phyloP scores from a whole-genome alignment of 2,113 vertebrate species.

The Tichodroma muraria region DNA sequence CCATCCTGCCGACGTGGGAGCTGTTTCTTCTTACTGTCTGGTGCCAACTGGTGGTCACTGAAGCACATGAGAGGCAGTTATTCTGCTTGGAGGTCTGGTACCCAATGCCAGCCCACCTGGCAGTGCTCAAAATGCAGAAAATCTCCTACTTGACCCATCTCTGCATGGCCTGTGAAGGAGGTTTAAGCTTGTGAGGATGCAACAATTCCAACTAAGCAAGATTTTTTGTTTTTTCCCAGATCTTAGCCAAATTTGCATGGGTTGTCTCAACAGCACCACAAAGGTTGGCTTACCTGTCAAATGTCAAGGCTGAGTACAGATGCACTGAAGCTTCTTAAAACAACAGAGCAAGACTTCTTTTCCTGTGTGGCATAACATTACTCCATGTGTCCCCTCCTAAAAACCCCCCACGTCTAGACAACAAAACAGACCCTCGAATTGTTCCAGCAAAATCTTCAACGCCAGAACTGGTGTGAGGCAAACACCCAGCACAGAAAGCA shows the following conservation, averaged over 20 bases:
- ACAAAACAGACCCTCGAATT: neutral
- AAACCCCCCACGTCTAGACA: neutral
- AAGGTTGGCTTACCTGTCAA: neutral
- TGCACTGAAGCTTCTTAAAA: neutral
- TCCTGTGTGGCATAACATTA: neutral
- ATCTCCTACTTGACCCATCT: neutral
- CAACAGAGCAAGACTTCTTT: neutral
- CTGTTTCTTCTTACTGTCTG: neutral
- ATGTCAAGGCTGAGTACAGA: neutral
- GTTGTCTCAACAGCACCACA: neutral
- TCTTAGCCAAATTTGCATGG: neutral
- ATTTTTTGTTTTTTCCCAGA: neutral
- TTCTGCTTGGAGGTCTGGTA: neutral
- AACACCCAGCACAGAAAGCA: neutral
- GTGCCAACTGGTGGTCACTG: neutral
- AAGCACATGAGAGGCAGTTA: neutral
- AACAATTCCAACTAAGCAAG: neutral
- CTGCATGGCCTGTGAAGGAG: neutral
- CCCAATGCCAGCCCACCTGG: neutral
- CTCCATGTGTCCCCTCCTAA: neutral
- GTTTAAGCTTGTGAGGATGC: neutral
- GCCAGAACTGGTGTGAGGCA: neutral
- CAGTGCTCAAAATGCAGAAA: neutral
- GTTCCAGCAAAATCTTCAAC: neutral
- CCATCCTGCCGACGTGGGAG: fast-evolving